phyloP scores from a whole-genome alignment of 2,113 vertebrate genomes.

The Callithrix jacchus region DNA sequence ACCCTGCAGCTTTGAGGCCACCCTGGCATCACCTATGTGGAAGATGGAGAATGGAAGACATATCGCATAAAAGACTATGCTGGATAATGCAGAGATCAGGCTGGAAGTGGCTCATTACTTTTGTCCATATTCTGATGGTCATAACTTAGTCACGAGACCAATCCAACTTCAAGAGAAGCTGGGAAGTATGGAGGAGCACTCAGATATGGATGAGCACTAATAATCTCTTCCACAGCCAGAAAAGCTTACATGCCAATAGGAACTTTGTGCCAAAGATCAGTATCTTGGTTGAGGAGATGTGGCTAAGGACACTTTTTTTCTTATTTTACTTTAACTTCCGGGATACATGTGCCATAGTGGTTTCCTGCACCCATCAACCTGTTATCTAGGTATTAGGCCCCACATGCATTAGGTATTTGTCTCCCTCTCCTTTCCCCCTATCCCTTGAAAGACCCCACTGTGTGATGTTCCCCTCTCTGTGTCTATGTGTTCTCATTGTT shows the following conservation, averaged over 20 bases:
- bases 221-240: background rate
- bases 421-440: no score
- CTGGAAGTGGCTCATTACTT: background rate
- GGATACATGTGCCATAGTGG: no score
- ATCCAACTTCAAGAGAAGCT: background rate
- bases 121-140: background rate
- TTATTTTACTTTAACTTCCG: no score
- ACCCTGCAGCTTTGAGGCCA: background rate
- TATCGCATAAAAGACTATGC: background rate
- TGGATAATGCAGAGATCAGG: background rate
- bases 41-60: background rate
- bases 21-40: background rate
- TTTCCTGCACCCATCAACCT: no score
- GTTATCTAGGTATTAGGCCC: no score
- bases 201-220: background rate
- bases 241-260: background rate
- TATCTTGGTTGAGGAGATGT: background rate
- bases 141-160: background rate
- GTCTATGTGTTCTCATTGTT: no score
- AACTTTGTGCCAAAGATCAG: background rate
- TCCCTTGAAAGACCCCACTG: no score
- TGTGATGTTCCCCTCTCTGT: no score
- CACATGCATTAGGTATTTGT: no score
- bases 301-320: background rate
- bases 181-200: background rate